Percentiles rank a stretch among this genome's conserved stretches.
phyloP scores from a whole-genome alignment of 2,113 vertebrate species.

The Pollachius pollachius region DNA sequence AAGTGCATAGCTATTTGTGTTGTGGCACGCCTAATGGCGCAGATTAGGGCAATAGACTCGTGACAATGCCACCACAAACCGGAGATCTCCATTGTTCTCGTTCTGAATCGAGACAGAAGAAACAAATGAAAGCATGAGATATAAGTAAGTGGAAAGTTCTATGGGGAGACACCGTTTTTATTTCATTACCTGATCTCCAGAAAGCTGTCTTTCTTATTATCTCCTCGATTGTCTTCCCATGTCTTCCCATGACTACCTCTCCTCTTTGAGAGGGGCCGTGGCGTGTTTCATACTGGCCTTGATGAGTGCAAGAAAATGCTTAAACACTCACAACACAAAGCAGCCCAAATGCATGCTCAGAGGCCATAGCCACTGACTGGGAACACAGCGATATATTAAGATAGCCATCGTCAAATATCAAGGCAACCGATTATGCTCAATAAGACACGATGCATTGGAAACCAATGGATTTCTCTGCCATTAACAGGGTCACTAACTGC shows the following conservation, averaged over 20 bases:
- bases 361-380: constrained; percentile 25
- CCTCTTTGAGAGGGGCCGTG: constrained; percentile 10
- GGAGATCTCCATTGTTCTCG: neutral
- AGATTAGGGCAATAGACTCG: too few species aligned
- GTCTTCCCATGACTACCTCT: neutral
- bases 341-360: constrained; percentile 15
- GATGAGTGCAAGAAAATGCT: constrained; percentile 1
- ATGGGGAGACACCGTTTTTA: constrained; percentile 23
- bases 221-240: constrained; percentile 1
- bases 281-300: constrained; percentile 8
- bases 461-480: constrained; percentile 22
- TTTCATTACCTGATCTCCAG: constrained; percentile 39
- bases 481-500: constrained; percentile 16
- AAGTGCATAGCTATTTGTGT: neutral
- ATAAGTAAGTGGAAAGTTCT: constrained; percentile 7
- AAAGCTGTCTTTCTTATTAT: constrained; percentile 30
- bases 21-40: too few species aligned
- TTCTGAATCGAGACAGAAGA: neutral
- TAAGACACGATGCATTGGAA: constrained; percentile 19
- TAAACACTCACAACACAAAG: constrained; percentile 18
- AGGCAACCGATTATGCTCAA: constrained; percentile 9
- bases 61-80: too few species aligned
- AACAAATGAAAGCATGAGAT: constrained; percentile 10
- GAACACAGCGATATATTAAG: constrained; percentile 19
- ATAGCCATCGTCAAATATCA: constrained; percentile 6